Evolutionary conservation across 2,888 invertebrate species (phyloP).

Genomic region (Pseudolycoriella hygida): DNA sequence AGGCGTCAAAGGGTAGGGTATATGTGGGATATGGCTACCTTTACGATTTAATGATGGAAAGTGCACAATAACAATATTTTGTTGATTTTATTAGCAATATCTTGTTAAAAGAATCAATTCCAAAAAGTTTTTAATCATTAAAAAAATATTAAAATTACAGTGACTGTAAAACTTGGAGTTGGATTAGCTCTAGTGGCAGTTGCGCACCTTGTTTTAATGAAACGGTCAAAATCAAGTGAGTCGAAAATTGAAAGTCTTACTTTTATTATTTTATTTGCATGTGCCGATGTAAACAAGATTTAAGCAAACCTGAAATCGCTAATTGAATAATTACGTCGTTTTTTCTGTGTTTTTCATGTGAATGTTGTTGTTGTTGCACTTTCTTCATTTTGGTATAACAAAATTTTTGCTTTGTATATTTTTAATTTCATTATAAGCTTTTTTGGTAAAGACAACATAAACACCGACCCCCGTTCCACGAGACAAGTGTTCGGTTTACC

Average conservation of each 20-base stretch:
- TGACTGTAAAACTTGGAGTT: constrained; percentile 72
- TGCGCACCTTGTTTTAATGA: constrained; percentile 70
- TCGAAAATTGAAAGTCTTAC: constrained; percentile 3
- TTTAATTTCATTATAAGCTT: background rate
- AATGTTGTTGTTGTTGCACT: constrained; percentile 3
- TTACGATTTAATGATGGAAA: constrained; percentile 1
- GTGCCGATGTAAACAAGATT: no score
- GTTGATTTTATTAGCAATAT: background rate
- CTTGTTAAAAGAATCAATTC: constrained; percentile 3
- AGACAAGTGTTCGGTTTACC: no score
- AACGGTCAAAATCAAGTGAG: constrained; percentile 45
- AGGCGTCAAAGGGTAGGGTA: no score
- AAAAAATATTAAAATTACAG: constrained; percentile 38
- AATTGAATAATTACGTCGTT: background rate
- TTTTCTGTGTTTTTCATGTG: background rate
- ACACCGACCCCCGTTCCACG: no score
- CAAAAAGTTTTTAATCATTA: background rate
- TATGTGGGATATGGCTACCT: no score
- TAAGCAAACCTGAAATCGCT: no score
- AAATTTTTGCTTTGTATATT: background rate
- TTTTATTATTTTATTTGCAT: no score
- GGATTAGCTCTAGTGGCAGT: constrained; percentile 70
- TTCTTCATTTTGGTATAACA: background rate
- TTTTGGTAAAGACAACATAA: no score
- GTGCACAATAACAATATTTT: background rate